Evolutionary conservation across 2,888 invertebrate genomes (phyloP), one percentile per base, ranked within the genome.

Genomic region (Yponomeuta evonymella): DNA sequence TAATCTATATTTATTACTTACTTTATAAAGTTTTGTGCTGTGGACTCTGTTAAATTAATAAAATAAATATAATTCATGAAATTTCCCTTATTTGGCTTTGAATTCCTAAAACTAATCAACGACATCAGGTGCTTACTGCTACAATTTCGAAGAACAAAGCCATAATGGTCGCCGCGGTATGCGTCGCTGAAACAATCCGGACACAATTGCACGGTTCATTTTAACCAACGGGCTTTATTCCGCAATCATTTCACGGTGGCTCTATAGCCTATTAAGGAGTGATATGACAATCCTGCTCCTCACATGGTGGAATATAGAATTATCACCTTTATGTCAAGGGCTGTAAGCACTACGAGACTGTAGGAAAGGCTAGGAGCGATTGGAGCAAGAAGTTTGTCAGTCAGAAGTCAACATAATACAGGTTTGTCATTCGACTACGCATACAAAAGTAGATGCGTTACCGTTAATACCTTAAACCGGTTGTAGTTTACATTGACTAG

Each of bases 381-480:
- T 43, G 67, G 36, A 48, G 67, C 67, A 67, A 67, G 67, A 67
- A 67, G 48, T 43, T 12, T 68, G 67, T 67, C 67, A 36, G 29
- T 51, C 67, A n/a, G 12, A 43, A 67, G 51, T 68, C 10, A 51
- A 51, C 68, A 30, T 30, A 68, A 51, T 68, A 68, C 68, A 23
- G 68, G 11, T 68, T 67, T 68, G 68, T 68, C 68, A 68, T 51
- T 67, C 51, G 51, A 23, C 30, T 51, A 68, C 68, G 68, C 23
- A 36, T 23, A 36, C 36, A 67, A n/a, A 12, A 2, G 36, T 67
- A 6, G 36, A n/a, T 67, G 23, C 23, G 67, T 48, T 67, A 23
- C 43, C 23, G 43, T 67, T 43, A 67, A 67, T 43, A 33, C 23
- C 12, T 29, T 29, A 5, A 12, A 30, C 8, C 29, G 9, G 65